Conservation (phyloP, 2,797 vertebrate genomes). For the Nannoperca australis region DNA sequence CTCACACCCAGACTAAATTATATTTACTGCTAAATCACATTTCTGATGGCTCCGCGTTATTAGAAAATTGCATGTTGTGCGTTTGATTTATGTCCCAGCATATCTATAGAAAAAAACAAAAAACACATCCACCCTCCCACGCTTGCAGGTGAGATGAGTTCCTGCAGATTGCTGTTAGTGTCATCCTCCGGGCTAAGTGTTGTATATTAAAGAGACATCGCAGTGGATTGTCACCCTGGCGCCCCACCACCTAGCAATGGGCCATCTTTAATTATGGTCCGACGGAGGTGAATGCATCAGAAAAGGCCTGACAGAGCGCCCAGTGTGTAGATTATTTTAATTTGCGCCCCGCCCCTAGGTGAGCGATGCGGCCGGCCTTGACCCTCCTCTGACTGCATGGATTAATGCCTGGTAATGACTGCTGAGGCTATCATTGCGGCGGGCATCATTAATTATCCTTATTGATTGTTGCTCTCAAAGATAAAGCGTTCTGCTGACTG, state of each 20-base stretch:
- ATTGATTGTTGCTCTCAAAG: conserved; percentile 99
- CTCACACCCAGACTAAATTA: conserved; percentile 81
- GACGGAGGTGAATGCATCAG: conserved; percentile 81
- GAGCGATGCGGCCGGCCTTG: conserved; percentile 98
- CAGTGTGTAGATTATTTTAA: conserved; percentile 98
- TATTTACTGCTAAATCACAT: conserved; percentile 86
- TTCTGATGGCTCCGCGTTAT: conserved; percentile 79
- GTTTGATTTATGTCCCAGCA: conserved; percentile 84
- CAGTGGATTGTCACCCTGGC: conserved; percentile 78
- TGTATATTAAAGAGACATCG: conserved; percentile 87
- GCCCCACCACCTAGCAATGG: conserved; percentile 76
- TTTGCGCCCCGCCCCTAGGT: conserved; percentile 94
- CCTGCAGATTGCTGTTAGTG: conserved; percentile 84
- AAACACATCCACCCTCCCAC: conserved; percentile 64
- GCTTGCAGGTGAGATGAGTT: conserved; percentile 81
- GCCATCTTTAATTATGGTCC: conserved; percentile 86
- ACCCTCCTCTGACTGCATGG: conserved; percentile 97
- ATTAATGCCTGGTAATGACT: conserved; percentile 99
- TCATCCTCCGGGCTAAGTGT: conserved; percentile 84
- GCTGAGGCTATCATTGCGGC: conserved; percentile 99
- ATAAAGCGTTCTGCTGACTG: conserved; percentile 99
- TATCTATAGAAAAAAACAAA: conserved; percentile 61
- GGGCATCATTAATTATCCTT: conserved; percentile 99
- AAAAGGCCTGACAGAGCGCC: conserved; percentile 86
- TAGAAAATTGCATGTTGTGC: conserved; percentile 82